Percentiles rank a stretch among this genome's conserved stretches.
Conservation (phyloP, 1,140 invertebrate species). For the Drosophila bocki region DNA sequence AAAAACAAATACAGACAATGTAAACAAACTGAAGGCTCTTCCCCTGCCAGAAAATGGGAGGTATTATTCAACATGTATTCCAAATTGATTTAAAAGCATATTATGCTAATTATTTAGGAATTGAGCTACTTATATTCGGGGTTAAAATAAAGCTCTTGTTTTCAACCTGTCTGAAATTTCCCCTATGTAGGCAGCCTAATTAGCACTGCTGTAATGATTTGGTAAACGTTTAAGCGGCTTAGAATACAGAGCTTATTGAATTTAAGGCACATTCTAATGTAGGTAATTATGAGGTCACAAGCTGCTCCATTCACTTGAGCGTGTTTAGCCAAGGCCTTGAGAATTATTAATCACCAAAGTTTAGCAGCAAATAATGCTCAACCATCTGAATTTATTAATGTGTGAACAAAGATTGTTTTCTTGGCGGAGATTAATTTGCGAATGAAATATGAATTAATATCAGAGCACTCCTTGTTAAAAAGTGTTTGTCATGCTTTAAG, state of each 20-base stretch:
- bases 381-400: conserved; percentile 9
- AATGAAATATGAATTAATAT: conserved; percentile 6
- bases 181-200: not conserved
- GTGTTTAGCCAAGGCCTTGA: conserved; percentile 6
- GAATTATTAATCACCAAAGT: conserved; percentile 10
- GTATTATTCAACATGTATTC: not conserved
- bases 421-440: conserved; percentile 5
- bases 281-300: conserved; percentile 24
- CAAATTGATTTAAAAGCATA: not conserved
- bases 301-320: conserved; percentile 11
- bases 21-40: not conserved
- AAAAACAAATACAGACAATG: conserved; percentile 28
- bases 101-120: not conserved
- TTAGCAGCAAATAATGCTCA: conserved; percentile 1
- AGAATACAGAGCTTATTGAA: conserved; percentile 3
- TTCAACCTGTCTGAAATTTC: not conserved
- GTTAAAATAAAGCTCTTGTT: not conserved
- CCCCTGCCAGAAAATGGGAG: not conserved
- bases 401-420: conserved; percentile 12
- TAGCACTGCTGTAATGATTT: conserved; percentile 1
- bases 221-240: conserved; percentile 13
- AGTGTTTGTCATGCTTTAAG: not conserved
- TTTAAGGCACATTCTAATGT: conserved; percentile 12
- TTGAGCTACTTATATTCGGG: not conserved
- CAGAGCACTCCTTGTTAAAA: conserved; percentile 9